A percentile compares a stretch with the other conserved stretches of the same genome.
phyloP scores from a whole-genome alignment of 2,888 invertebrate genomes.

The Eretmocerus hayati region DNA sequence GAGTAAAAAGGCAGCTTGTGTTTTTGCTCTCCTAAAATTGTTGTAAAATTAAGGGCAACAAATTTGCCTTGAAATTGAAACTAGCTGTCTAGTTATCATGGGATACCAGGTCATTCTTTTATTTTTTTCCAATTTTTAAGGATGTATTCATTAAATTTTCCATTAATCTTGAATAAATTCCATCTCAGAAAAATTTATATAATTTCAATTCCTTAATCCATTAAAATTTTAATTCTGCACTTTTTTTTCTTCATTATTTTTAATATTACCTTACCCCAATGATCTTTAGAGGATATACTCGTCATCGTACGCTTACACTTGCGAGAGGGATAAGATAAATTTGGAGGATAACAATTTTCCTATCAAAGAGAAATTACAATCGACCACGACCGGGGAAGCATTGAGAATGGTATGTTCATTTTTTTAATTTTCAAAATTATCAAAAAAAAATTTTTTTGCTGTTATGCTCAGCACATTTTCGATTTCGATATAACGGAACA shows the following conservation, averaged over 20 bases:
- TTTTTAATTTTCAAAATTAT: constrained; percentile 23
- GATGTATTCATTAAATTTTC: constrained; percentile 32
- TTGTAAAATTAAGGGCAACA: too few relatives aligned
- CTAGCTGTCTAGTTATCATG: too few relatives aligned
- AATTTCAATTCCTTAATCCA: constrained; percentile 9
- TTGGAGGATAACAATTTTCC: constrained; percentile 21
- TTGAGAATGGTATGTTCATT: constrained; percentile 41
- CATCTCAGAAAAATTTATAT: constrained; percentile 18
- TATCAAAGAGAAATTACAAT: constrained; percentile 30
- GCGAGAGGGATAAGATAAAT: background rate
- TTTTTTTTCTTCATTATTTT: background rate
- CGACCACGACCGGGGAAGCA: constrained; percentile 40
- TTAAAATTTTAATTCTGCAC: constrained; percentile 6
- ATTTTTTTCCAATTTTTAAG: constrained; percentile 18
- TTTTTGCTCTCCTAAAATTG: constrained; percentile 11
- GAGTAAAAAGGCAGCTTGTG: constrained; percentile 5
- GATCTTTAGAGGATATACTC: too few relatives aligned
- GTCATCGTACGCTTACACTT: background rate
- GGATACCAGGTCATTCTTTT: too few relatives aligned
- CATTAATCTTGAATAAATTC: constrained; percentile 32
- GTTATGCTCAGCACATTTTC: constrained; percentile 8
- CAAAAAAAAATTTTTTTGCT: constrained; percentile 16
- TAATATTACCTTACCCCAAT: too few relatives aligned
- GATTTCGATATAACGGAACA: constrained; percentile 16
- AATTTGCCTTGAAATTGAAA: too few relatives aligned